phyloP scores from a whole-genome alignment of 2,113 vertebrate genomes.

The Scomber scombrus region DNA sequence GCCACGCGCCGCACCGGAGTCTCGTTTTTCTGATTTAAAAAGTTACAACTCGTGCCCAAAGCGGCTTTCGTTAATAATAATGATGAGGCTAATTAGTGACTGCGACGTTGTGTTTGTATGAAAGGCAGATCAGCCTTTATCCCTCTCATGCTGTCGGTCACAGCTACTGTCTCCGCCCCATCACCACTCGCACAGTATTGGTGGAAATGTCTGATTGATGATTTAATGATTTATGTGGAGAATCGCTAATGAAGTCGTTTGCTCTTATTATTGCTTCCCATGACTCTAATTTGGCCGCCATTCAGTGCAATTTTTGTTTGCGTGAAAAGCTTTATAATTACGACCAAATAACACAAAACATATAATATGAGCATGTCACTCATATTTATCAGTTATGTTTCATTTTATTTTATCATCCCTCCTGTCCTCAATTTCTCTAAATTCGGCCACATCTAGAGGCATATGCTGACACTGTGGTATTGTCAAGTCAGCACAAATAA shows the following conservation, averaged over 20 bases:
- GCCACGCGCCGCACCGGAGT: slow-evolving; percentile 2
- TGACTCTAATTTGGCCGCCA: background rate
- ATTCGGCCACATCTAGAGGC: background rate
- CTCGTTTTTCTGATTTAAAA: slow-evolving; percentile 25
- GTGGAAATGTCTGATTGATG: slow-evolving; percentile 8
- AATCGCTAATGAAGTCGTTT: background rate
- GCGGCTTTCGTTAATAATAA: slow-evolving; percentile 1
- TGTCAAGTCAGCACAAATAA: slow-evolving; percentile 17
- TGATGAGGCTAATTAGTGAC: background rate
- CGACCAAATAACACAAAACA: background rate
- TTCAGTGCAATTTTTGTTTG: background rate
- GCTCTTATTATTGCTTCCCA: background rate
- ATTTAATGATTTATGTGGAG: background rate
- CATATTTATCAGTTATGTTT: background rate
- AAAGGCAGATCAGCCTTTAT: slow-evolving; percentile 59
- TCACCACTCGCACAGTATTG: slow-evolving; percentile 22
- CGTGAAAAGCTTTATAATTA: background rate
- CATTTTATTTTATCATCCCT: background rate
- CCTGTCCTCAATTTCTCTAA: background rate
- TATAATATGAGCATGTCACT: background rate
- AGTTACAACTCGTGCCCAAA: slow-evolving; percentile 27
- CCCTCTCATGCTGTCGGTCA: slow-evolving; percentile 70
- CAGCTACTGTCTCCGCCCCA: slow-evolving; percentile 73
- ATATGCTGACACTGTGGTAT: background rate
- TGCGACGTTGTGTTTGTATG: slow-evolving; percentile 27